These are phyloP conservation scores for Perizoma affinitatum DNA, from an alignment of 2,888 invertebrate genomes.

Conservation along the genomic window DNA sequence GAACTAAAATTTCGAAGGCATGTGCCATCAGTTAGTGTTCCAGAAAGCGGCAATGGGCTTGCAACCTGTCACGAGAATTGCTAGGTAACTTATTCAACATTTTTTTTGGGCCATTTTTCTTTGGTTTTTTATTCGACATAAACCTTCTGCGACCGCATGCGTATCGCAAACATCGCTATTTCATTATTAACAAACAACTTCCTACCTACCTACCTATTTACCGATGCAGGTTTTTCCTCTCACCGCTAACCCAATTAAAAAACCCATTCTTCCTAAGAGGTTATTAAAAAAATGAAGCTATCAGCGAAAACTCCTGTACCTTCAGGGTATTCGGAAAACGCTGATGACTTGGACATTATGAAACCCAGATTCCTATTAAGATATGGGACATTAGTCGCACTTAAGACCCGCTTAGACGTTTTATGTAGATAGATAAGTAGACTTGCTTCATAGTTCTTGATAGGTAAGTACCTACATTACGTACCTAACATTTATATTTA, in stretches of 20 bases:
- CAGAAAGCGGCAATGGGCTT: no score
- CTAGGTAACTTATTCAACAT: no score
- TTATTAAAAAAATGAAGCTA: constrained; percentile 70
- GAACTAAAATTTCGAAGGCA: no score
- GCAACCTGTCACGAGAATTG: no score
- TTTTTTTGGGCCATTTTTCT: no score
- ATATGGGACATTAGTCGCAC: constrained; percentile 77
- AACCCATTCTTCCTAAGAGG: constrained; percentile 56
- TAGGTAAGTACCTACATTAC: no score
- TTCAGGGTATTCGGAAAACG: constrained; percentile 67
- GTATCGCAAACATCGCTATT: no score
- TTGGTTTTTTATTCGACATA: no score
- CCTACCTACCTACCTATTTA: neutral
- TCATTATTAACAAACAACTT: neutral
- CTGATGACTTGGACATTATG: constrained; percentile 80
- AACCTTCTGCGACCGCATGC: no score
- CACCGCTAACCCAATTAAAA: constrained; percentile 47
- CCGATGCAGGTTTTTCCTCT: constrained; percentile 2
- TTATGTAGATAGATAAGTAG: neutral
- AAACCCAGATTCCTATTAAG: constrained; percentile 81
- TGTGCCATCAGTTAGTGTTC: no score
- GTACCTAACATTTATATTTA: no score
- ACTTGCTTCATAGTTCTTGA: no score
- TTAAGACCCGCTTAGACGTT: constrained; percentile 54
- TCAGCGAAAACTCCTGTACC: constrained; percentile 63